Conservation (phyloP, 2,797 vertebrate species). For the Fringilla coelebs region DNA sequence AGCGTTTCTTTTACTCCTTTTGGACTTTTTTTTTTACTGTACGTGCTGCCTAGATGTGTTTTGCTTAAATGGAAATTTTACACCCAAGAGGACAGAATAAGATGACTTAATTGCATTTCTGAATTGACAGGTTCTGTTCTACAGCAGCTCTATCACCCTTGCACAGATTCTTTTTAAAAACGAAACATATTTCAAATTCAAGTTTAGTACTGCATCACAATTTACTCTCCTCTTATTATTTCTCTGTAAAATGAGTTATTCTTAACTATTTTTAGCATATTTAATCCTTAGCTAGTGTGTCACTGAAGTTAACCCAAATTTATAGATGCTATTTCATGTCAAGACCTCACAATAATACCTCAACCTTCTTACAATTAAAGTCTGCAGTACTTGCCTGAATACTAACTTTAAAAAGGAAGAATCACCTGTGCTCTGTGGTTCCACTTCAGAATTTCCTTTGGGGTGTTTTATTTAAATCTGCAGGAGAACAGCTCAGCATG, state of each 20-base stretch:
- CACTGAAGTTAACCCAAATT: neutral
- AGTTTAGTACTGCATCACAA: neutral
- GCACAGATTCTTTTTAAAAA: neutral
- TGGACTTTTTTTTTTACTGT: neutral
- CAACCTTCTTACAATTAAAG: neutral
- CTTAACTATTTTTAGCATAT: neutral
- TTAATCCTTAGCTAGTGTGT: neutral
- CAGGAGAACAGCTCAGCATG: slow-evolving; percentile 15
- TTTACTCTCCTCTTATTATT: neutral
- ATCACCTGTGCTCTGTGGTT: neutral
- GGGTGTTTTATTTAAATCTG: slow-evolving; percentile 26
- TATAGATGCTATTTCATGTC: neutral
- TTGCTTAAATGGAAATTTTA: neutral
- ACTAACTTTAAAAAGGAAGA: neutral
- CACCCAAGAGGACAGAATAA: neutral
- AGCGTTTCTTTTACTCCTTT: neutral
- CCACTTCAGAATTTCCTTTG: slow-evolving; percentile 19
- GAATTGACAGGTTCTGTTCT: neutral
- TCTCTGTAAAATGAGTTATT: neutral
- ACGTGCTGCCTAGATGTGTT: neutral
- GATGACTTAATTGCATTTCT: neutral
- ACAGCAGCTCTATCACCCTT: neutral
- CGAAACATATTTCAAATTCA: neutral
- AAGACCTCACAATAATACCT: slow-evolving; percentile 8
- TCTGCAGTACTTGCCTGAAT: slow-evolving; percentile 1